Conservation (phyloP, 2,888 invertebrate genomes). For the Himalopsyche tibetana region DNA sequence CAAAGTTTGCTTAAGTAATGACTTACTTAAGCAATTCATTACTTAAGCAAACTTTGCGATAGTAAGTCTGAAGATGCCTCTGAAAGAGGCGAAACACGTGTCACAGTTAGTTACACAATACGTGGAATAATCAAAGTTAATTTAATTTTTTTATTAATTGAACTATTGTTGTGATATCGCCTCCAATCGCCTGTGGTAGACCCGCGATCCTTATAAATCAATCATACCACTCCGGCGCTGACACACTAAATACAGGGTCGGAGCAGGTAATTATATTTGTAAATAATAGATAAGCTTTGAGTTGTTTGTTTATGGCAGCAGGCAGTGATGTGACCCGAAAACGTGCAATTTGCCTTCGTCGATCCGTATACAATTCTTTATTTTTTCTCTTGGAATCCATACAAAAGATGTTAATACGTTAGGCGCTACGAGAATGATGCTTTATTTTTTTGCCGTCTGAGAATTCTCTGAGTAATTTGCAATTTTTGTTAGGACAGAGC, state of each 20-base stretch:
- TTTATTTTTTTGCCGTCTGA: conserved; percentile 12
- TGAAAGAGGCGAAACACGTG: no score
- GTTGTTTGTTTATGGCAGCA: conserved; percentile 61
- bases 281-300: conserved; percentile 63
- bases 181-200: conserved; percentile 49
- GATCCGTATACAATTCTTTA: conserved; percentile 43
- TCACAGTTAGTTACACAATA: no score
- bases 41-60: no score
- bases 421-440: background rate
- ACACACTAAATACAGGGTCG: conserved; percentile 63
- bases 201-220: conserved; percentile 60
- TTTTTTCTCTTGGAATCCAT: conserved; percentile 49
- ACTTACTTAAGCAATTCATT: no score
- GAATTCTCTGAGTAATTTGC: background rate
- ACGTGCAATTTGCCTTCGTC: conserved; percentile 59
- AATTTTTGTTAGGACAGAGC: background rate
- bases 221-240: conserved; percentile 60
- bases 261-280: conserved; percentile 64
- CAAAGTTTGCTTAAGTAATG: no score
- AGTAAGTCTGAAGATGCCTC: no score
- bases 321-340: conserved; percentile 29
- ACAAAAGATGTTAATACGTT: conserved; percentile 50
- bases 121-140: no score
- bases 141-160: conserved; percentile 11
- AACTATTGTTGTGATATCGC: conserved; percentile 50